A percentile compares a stretch with the other conserved stretches of the same genome.
Conservation (phyloP, 2,113 vertebrate species). For the Fregetta grallaria region DNA sequence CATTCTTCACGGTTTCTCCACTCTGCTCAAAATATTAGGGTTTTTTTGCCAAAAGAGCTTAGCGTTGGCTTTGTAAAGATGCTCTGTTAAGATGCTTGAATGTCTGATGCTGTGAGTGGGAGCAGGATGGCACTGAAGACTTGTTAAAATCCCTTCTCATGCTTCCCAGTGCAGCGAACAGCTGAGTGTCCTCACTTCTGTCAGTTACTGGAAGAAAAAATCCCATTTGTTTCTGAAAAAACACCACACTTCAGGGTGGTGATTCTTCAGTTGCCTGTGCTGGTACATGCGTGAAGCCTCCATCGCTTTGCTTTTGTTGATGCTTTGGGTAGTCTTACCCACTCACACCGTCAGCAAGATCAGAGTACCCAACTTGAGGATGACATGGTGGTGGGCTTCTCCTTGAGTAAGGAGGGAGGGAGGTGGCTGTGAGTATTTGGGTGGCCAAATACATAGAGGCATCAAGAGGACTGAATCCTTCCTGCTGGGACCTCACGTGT, state of each 20-base stretch:
- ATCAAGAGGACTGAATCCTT: neutral
- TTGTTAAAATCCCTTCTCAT: neutral
- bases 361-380: neutral
- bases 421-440: neutral
- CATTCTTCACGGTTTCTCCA: neutral
- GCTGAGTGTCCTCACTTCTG: neutral
- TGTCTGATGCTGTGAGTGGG: neutral
- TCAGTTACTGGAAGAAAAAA: neutral
- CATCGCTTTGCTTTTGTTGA: neutral
- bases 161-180: neutral
- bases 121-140: neutral
- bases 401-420: neutral
- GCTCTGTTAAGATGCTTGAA: neutral
- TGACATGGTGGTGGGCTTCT: neutral
- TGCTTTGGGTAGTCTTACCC: neutral
- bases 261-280: neutral
- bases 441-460: neutral
- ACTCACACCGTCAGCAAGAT: neutral
- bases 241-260: neutral
- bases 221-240: neutral
- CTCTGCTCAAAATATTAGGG: neutral
- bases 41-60: neutral
- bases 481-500: neutral
- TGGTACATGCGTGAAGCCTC: fast-evolving
- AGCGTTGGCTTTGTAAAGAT: neutral